Percentiles rank a stretch among this genome's conserved stretches.
Evolutionary conservation across 1,140 invertebrate species (phyloP).

Genomic region (Sweltsa coloradensis): DNA sequence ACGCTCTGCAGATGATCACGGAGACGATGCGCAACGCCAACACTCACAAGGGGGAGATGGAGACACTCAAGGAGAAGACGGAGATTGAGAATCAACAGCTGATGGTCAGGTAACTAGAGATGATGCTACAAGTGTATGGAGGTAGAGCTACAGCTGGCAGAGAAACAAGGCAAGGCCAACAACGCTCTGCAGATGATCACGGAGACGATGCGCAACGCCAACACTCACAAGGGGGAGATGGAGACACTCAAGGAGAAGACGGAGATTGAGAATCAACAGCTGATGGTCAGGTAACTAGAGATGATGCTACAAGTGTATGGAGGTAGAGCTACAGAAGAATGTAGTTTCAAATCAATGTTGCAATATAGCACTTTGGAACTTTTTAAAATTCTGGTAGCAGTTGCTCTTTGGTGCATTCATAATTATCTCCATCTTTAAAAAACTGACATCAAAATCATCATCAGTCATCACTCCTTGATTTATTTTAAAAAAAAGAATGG

Average conservation of each 20-base stretch:
- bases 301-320: too few relatives aligned
- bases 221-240: constrained; percentile 86
- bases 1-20: constrained; percentile 87
- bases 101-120: constrained; percentile 50
- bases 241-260: constrained; percentile 78
- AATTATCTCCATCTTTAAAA: too few relatives aligned
- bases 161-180: constrained; percentile 84
- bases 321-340: too few relatives aligned
- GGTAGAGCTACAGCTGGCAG: constrained; percentile 63
- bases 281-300: constrained; percentile 60
- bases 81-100: constrained; percentile 80
- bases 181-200: constrained; percentile 88
- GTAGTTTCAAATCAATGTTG: too few relatives aligned
- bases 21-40: constrained; percentile 89
- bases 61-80: constrained; percentile 75
- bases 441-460: too few relatives aligned
- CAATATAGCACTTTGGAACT: too few relatives aligned
- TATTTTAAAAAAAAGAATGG: too few relatives aligned
- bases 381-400: too few relatives aligned
- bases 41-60: constrained; percentile 85
- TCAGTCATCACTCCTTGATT: too few relatives aligned
- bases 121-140: too few relatives aligned
- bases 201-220: constrained; percentile 85
- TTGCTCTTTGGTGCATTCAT: too few relatives aligned
- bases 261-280: constrained; percentile 73